Conservation (phyloP, 2,113 vertebrate species). For the Lepidothrix coronata region DNA sequence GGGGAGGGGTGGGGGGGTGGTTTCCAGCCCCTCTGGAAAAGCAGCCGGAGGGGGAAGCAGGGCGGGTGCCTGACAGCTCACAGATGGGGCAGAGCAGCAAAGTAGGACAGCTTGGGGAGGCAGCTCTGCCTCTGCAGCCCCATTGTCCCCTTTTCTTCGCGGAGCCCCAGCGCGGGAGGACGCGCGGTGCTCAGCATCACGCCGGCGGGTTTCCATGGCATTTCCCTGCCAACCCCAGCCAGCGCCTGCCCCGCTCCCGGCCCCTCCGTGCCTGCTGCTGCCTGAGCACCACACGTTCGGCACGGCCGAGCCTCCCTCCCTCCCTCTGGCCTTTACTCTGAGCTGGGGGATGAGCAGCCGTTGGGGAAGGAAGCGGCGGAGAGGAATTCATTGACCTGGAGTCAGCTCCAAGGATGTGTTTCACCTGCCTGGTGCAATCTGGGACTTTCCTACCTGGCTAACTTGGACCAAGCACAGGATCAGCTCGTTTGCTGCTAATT, state of each 20-base stretch:
- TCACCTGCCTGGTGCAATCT: neutral
- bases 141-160: conserved; percentile 33
- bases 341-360: neutral
- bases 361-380: conserved; percentile 26
- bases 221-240: conserved; percentile 10
- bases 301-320: neutral
- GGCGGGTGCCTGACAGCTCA: conserved; percentile 13
- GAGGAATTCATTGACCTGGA: neutral
- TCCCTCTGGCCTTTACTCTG: neutral
- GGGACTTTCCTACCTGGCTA: conserved; percentile 46
- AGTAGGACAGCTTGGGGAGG: conserved; percentile 61
- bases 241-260: neutral
- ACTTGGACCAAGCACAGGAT: neutral
- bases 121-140: neutral
- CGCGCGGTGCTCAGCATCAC: conserved; percentile 54
- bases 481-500: conserved; percentile 48
- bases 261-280: conserved; percentile 35
- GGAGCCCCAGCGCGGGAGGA: neutral
- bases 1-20: neutral
- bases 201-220: conserved; percentile 52
- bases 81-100: conserved; percentile 54
- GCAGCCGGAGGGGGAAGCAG: neutral
- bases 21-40: neutral
- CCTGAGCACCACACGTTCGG: neutral
- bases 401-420: neutral